A percentile compares a stretch with the other conserved stretches of the same genome.
Evolutionary conservation across 2,797 vertebrate genomes (phyloP).

Genomic region (Cirrhinus mrigala): DNA sequence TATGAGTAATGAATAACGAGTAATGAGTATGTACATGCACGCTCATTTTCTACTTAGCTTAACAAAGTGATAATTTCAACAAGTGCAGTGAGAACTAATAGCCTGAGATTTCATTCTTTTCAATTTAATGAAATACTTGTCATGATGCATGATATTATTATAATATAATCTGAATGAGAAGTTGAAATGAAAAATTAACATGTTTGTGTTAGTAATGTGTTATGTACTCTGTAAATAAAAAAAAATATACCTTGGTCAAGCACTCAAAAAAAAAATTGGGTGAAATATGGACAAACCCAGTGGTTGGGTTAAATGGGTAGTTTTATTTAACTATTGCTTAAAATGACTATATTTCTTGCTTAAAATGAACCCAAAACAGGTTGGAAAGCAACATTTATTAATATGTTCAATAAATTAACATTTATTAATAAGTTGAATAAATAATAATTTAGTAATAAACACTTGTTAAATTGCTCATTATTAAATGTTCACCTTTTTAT

Average conservation of each 20-base stretch:
- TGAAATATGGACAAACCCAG: too few relatives aligned
- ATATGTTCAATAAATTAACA: too few relatives aligned
- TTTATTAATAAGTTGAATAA: too few relatives aligned
- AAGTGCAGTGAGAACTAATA: neutral
- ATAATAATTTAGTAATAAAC: too few relatives aligned
- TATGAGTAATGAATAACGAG: conserved; percentile 16
- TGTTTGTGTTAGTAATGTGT: neutral
- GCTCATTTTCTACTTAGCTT: neutral
- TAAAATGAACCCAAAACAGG: too few relatives aligned
- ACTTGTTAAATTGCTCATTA: too few relatives aligned
- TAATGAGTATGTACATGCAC: conserved; percentile 14
- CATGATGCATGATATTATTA: neutral
- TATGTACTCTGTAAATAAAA: neutral
- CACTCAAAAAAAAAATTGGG: too few relatives aligned
- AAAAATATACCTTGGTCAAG: neutral
- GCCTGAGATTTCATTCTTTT: neutral
- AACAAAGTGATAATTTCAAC: neutral
- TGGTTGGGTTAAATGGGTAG: too few relatives aligned
- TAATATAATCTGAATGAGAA: neutral
- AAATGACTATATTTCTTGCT: too few relatives aligned
- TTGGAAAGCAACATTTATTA: too few relatives aligned
- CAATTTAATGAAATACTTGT: neutral
- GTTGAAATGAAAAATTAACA: neutral
- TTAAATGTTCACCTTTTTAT: too few relatives aligned
- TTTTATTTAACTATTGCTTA: too few relatives aligned